phyloP scores from a whole-genome alignment of 1,140 invertebrate genomes.

The Ceratitis capitata region DNA sequence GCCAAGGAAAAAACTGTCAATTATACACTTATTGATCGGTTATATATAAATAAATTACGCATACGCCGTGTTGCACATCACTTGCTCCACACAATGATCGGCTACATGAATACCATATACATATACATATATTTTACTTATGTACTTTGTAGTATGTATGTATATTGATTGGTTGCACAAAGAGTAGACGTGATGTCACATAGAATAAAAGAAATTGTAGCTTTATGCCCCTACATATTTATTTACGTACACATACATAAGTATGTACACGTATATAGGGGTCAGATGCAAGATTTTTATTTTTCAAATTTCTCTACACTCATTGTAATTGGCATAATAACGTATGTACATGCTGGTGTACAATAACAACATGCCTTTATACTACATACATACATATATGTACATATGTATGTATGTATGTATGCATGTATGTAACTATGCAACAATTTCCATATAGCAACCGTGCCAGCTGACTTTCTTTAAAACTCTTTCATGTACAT shows the following conservation, averaged over 20 bases:
- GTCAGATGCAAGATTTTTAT: too few relatives aligned
- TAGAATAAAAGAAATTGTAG: too few relatives aligned
- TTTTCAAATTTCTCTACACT: too few relatives aligned
- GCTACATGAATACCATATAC: neutral
- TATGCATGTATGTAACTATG: neutral
- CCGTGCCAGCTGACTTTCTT: neutral
- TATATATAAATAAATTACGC: constrained; percentile 11
- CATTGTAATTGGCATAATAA: too few relatives aligned
- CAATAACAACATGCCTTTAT: too few relatives aligned
- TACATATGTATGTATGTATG: neutral
- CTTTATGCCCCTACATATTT: too few relatives aligned
- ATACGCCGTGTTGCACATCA: neutral
- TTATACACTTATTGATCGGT: neutral
- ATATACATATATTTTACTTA: neutral
- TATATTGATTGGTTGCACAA: too few relatives aligned
- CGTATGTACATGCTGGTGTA: too few relatives aligned
- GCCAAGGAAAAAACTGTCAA: neutral
- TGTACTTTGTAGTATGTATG: neutral
- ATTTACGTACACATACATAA: too few relatives aligned
- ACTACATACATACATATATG: too few relatives aligned
- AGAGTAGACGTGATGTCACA: too few relatives aligned
- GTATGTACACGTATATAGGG: too few relatives aligned
- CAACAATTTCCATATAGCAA: neutral
- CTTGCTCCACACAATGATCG: neutral
- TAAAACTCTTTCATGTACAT: neutral